Evolutionary conservation across 2,797 vertebrate genomes (phyloP), one percentile per base, ranked within the genome.

Genomic region (Hypotaenidia okinawae): DNA sequence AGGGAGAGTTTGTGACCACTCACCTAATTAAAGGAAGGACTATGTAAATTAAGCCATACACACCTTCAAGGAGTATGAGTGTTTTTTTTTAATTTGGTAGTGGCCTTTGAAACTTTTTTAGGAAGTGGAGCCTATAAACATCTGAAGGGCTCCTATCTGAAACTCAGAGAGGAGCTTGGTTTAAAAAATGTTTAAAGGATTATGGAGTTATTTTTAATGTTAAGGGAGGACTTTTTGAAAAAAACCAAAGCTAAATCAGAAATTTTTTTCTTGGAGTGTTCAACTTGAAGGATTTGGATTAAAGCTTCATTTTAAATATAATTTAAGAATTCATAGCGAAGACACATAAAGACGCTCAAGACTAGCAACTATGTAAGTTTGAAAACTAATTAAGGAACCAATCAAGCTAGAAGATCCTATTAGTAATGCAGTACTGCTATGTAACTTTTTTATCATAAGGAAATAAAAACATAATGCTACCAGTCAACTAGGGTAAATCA

Each of bases 301-400:
- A 89, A 79, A 89, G 32, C 12, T 86, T 88, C 55, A 78, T 6
- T 43, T 88, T 92, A 90, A 90, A 66, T 47, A 28, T 76, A 64
- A 75, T 84, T 79, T 73, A 90, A 68, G 64, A 45, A 72, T 49
- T 33, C 57, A 39, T 55, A 83, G 22, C 67, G 66, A 89, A 89
- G 43, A 30, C 45, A 32, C 24, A 30, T 58, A 70, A 88, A 17
- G 10, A 64, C 19, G 61, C 82, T 83, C 23, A 85, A 25, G 23
- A 61, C 32, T 80, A 77, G 64, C 35, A 89, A 80, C 72, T 75
- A 18, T 3, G 2, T 37, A 84, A 83, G 23, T 73, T 17, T 89
- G 61, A 84, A 90, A 95, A 87, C 43, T 92, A 93, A 95, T 94
- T 93, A 94, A 57, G 49, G 70, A 93, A 92, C 57, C 87, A 90